Conservation (phyloP, 2,797 vertebrate species). For the Anabacerthia variegaticeps region DNA sequence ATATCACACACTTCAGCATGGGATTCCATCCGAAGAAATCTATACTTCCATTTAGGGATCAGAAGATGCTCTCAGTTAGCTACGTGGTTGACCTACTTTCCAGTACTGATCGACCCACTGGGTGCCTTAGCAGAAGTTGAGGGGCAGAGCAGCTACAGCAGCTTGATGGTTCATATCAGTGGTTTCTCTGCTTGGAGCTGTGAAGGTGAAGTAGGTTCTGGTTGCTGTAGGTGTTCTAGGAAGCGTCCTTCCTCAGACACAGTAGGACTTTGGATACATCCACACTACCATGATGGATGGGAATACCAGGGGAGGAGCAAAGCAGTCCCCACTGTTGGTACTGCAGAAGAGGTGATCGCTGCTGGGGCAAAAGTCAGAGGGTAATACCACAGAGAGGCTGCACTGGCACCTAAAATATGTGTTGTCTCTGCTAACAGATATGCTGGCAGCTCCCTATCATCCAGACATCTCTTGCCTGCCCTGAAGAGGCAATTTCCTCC, state of each 20-base stretch:
- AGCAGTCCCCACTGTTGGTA: not conserved
- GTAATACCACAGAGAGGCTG: fast-evolving
- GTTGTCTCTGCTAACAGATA: not conserved
- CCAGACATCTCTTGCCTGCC: not conserved
- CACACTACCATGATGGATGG: fast-evolving
- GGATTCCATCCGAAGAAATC: not conserved
- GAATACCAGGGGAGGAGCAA: not conserved
- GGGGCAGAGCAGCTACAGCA: not conserved
- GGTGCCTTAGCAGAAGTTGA: not conserved
- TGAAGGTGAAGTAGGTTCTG: not conserved
- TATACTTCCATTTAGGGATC: not conserved
- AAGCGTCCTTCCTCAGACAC: not conserved
- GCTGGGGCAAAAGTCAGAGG: not conserved
- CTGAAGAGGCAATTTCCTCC: not conserved
- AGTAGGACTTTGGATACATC: not conserved
- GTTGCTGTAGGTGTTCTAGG: not conserved
- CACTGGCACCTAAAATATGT: not conserved
- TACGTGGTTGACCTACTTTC: fast-evolving
- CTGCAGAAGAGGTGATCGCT: not conserved
- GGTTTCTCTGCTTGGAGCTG: not conserved
- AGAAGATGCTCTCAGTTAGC: not conserved
- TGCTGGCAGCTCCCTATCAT: not conserved
- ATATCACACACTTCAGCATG: not conserved
- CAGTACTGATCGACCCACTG: not conserved
- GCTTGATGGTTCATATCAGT: not conserved